phyloP scores from a whole-genome alignment of 1,140 invertebrate genomes.

The Maniola jurtina region DNA sequence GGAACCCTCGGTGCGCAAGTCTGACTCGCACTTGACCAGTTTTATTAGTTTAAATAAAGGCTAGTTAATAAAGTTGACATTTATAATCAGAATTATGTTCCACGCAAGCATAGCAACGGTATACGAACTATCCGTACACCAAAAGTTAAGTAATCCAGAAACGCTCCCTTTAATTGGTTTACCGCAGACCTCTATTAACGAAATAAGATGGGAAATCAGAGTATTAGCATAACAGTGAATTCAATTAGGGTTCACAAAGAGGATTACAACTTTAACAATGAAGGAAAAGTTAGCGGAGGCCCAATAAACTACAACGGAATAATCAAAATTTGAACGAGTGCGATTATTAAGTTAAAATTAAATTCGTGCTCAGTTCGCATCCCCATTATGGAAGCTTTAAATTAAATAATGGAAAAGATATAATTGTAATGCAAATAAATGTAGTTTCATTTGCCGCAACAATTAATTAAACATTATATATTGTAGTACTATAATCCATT shows the following conservation, averaged over 20 bases:
- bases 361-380: conserved; percentile 40
- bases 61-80: too few relatives aligned
- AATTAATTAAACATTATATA: background rate
- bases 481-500: background rate
- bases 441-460: too few relatives aligned
- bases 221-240: conserved; percentile 79
- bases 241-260: conserved; percentile 77
- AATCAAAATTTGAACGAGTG: conserved; percentile 72
- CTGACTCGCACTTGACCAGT: too few relatives aligned
- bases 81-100: background rate
- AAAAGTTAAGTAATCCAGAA: conserved; percentile 73
- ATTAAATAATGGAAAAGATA: background rate
- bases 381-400: background rate
- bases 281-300: conserved; percentile 69
- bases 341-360: conserved; percentile 64
- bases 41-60: too few relatives aligned
- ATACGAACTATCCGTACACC: conserved; percentile 55
- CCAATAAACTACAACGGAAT: conserved; percentile 72
- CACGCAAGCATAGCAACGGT: conserved; percentile 19
- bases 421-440: too few relatives aligned
- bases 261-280: conserved; percentile 78
- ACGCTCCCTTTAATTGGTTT: conserved; percentile 76
- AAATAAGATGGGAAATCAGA: conserved; percentile 78
- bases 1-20: too few relatives aligned
- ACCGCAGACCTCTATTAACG: conserved; percentile 76